phyloP scores from a whole-genome alignment of 2,797 vertebrate genomes.

The Salarias fasciatus region DNA sequence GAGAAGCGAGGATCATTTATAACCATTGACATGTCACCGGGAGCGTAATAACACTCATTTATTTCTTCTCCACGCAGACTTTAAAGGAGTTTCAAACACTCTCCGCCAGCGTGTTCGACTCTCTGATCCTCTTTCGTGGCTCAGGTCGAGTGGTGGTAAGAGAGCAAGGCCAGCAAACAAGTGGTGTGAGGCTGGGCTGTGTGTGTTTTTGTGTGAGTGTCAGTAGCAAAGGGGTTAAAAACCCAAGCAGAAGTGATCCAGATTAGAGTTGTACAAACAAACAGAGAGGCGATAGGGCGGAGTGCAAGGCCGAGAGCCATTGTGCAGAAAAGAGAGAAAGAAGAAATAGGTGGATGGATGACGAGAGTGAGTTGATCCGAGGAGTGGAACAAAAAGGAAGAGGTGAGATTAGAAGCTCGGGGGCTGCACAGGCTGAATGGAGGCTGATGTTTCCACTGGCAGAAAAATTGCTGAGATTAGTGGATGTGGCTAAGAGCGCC shows the following conservation, averaged over 20 bases:
- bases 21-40: too few relatives aligned
- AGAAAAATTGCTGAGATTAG: slow-evolving; percentile 57
- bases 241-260: slow-evolving; percentile 5
- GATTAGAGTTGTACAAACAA: slow-evolving; percentile 39
- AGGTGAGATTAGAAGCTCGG: slow-evolving; percentile 49
- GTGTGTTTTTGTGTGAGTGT: slow-evolving; percentile 1
- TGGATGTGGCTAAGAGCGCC: slow-evolving; percentile 46
- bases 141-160: slow-evolving; percentile 35
- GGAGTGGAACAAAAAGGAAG: slow-evolving; percentile 17
- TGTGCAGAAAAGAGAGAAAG: slow-evolving; percentile 15
- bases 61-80: neutral
- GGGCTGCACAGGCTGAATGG: slow-evolving; percentile 41
- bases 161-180: slow-evolving; percentile 9
- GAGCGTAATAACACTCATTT: too few relatives aligned
- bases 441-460: slow-evolving; percentile 49
- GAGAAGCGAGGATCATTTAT: too few relatives aligned
- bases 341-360: slow-evolving; percentile 33
- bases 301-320: slow-evolving; percentile 37
- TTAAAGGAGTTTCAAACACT: slow-evolving; percentile 14
- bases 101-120: slow-evolving; percentile 11
- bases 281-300: slow-evolving; percentile 31
- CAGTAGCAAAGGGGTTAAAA: neutral
- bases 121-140: slow-evolving; percentile 31
- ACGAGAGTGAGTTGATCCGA: slow-evolving; percentile 54
- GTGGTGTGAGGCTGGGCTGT: neutral